These are phyloP conservation scores for Drosophila baimaii DNA, from an alignment of 1,140 invertebrate genomes.

Conservation along the genomic window DNA sequence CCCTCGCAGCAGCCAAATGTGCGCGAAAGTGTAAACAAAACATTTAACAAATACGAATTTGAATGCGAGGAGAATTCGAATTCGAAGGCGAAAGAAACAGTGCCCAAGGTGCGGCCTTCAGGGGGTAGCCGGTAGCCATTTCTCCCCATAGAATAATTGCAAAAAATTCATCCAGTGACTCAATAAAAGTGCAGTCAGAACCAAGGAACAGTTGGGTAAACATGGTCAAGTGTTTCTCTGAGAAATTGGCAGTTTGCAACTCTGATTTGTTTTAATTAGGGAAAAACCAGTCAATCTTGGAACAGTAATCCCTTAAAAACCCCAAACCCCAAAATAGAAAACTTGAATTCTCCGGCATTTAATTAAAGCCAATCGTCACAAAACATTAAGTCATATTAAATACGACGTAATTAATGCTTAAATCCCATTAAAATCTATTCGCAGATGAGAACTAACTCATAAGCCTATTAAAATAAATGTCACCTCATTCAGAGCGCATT, in stretches of 20 bases:
- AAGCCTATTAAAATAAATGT: constrained; percentile 9
- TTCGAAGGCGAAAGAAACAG: constrained; percentile 16
- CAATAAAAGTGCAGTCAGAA: constrained; percentile 34
- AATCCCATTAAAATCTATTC: constrained; percentile 7
- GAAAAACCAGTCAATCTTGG: background rate
- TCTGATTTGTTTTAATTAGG: constrained; percentile 7
- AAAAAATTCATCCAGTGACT: constrained; percentile 29
- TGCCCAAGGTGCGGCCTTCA: constrained; percentile 5
- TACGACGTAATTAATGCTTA: background rate
- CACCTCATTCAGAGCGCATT: constrained; percentile 2
- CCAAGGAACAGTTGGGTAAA: constrained; percentile 36
- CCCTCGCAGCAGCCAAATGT: constrained; percentile 51
- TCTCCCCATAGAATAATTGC: background rate
- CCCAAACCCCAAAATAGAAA: background rate
- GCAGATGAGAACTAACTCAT: constrained; percentile 3
- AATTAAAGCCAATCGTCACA: background rate
- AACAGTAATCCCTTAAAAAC: too few species aligned
- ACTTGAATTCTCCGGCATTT: background rate
- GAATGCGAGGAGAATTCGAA: constrained; percentile 5
- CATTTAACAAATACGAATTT: constrained; percentile 28
- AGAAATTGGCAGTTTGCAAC: constrained; percentile 6
- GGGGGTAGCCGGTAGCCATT: constrained; percentile 13
- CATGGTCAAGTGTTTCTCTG: constrained; percentile 2
- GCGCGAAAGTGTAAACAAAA: constrained; percentile 61
- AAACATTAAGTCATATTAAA: background rate